These are phyloP conservation scores for Lithophane leautieri DNA, from an alignment of 2,888 invertebrate genomes.

Conservation along the genomic window DNA sequence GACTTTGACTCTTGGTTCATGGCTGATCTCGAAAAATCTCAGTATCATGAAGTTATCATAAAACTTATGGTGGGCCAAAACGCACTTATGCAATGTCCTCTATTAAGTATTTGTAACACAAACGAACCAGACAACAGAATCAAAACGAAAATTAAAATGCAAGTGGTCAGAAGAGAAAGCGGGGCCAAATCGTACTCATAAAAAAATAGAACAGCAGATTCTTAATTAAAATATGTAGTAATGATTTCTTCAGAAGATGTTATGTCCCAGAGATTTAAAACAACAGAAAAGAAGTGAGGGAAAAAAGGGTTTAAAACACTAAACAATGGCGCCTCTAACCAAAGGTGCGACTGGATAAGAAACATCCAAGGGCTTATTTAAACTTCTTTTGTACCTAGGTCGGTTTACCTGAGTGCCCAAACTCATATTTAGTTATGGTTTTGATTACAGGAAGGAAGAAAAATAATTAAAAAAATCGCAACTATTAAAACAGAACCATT, in stretches of 20 bases:
- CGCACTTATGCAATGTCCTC: background rate
- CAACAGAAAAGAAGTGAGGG: conserved; percentile 12
- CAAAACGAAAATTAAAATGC: conserved; percentile 10
- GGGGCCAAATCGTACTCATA: conserved; percentile 5
- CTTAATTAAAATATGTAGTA: conserved; percentile 27
- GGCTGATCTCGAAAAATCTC: background rate
- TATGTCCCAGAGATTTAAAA: conserved; percentile 27
- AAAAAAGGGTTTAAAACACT: conserved; percentile 6
- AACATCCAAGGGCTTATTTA: conserved; percentile 6
- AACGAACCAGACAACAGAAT: background rate
- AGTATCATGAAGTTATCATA: background rate
- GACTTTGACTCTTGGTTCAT: background rate
- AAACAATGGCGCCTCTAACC: conserved; percentile 17
- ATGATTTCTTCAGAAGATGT: conserved; percentile 4
- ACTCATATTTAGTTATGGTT: background rate
- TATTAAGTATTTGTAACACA: conserved; percentile 21
- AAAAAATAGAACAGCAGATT: conserved; percentile 12
- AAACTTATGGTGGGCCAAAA: background rate
- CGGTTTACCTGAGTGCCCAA: background rate
- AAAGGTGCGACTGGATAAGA: conserved; percentile 14
- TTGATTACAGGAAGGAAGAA: background rate
- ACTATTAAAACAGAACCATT: background rate
- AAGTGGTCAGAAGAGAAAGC: background rate
- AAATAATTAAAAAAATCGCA: background rate
- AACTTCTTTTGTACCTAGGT: background rate